phyloP scores from a whole-genome alignment of 2,888 invertebrate genomes.

The Eupithecia vulgata region DNA sequence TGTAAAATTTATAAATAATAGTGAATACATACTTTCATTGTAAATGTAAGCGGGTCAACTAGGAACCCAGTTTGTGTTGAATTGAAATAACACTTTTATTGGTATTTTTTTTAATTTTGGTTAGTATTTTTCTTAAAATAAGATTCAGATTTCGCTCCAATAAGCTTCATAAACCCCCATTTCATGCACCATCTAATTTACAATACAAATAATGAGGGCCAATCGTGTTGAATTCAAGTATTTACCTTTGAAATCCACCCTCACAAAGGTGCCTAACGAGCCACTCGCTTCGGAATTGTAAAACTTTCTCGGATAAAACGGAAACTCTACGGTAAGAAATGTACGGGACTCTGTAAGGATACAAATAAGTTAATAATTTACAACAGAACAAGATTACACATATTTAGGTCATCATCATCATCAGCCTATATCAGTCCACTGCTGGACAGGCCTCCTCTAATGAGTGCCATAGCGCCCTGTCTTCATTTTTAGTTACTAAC shows the following conservation, averaged over 20 bases:
- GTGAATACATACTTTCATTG: too few relatives aligned
- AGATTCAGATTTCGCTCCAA: slow-evolving; percentile 19
- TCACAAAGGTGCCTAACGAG: slow-evolving; percentile 72
- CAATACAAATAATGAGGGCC: slow-evolving; percentile 70
- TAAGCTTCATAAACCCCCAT: slow-evolving; percentile 40
- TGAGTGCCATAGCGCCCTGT: too few relatives aligned
- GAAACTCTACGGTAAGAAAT: slow-evolving; percentile 49
- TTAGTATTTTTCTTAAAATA: not conserved
- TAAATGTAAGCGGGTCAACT: too few relatives aligned
- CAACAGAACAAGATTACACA: not conserved
- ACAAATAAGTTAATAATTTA: not conserved
- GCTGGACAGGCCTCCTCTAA: too few relatives aligned
- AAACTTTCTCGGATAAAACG: slow-evolving; percentile 59
- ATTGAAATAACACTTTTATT: too few relatives aligned
- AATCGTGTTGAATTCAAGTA: slow-evolving; percentile 62
- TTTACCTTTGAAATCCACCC: slow-evolving; percentile 62
- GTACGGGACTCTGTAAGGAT: not conserved
- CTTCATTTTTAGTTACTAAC: too few relatives aligned
- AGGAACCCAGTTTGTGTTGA: too few relatives aligned
- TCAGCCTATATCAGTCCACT: too few relatives aligned
- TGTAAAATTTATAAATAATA: not conserved
- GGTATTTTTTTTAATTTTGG: too few relatives aligned
- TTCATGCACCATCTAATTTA: slow-evolving; percentile 57
- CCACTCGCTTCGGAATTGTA: slow-evolving; percentile 58
- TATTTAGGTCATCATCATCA: too few relatives aligned